A percentile compares a stretch with the other conserved stretches of the same genome.
Conservation (phyloP, 2,113 vertebrate genomes). For the Kryptolebias marmoratus region DNA sequence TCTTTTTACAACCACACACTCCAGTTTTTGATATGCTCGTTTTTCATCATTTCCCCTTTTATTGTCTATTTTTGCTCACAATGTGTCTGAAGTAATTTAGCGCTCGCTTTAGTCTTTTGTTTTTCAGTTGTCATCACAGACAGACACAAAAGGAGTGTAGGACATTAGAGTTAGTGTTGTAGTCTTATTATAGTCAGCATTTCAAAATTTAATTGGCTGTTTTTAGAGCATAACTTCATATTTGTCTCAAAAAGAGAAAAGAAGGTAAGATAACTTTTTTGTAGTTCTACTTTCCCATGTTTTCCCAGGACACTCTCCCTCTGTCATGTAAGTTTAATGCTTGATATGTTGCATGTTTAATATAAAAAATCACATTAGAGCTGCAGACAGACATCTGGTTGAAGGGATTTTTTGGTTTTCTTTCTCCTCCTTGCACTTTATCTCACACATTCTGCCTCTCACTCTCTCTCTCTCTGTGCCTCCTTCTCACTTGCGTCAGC, state of each 20-base stretch:
- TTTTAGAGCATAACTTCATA: neutral
- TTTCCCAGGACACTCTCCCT: neutral
- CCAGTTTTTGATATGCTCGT: neutral
- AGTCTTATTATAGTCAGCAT: conserved; percentile 13
- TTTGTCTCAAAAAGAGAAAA: neutral
- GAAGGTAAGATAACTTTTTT: neutral
- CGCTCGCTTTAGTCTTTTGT: neutral
- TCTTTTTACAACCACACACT: neutral
- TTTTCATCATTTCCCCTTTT: neutral
- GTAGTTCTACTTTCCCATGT: neutral
- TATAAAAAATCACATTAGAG: conserved; percentile 18
- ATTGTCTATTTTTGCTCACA: neutral
- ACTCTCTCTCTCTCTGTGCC: conserved; percentile 51
- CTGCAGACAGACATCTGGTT: conserved; percentile 1
- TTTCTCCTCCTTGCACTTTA: conserved; percentile 46
- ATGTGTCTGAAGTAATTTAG: conserved; percentile 4
- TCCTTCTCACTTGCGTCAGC: conserved; percentile 71
- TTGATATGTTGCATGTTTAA: conserved; percentile 32
- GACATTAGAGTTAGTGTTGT: neutral
- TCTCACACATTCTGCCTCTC: conserved; percentile 63
- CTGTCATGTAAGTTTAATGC: neutral
- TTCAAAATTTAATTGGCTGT: conserved; percentile 1
- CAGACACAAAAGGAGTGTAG: neutral
- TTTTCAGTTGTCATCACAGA: conserved; percentile 14
- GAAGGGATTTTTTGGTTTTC: conserved; percentile 24